These are phyloP conservation scores for Dendronephthya gigantea DNA, from an alignment of 64 coral and sea anemone genomes.

Conservation along the genomic window DNA sequence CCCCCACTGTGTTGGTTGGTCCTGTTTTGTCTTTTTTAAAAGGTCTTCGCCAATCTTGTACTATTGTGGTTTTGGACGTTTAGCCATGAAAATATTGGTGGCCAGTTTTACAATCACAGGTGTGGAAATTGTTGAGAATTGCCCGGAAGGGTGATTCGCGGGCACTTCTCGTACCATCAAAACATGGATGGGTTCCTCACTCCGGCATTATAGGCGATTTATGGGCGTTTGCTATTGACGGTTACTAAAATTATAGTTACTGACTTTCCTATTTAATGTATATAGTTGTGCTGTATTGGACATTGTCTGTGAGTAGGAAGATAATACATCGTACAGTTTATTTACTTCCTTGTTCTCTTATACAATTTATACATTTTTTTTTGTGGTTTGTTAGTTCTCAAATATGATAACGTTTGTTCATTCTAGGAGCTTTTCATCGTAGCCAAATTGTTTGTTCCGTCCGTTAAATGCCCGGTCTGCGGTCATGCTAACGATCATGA, in stretches of 20 bases:
- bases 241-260: too few relatives aligned
- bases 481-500: slow-evolving; percentile 33
- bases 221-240: slow-evolving; percentile 35
- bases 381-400: too few relatives aligned
- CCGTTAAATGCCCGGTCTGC: slow-evolving; percentile 22
- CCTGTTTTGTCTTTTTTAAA: not conserved
- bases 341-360: not conserved
- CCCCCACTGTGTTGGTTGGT: not conserved
- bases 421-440: slow-evolving; percentile 14
- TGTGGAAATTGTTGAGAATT: not conserved
- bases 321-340: not conserved
- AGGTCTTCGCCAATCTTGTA: not conserved
- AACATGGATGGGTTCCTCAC: not conserved
- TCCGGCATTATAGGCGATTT: not conserved
- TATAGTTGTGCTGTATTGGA: not conserved
- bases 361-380: not conserved
- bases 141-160: not conserved
- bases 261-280: not conserved
- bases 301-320: too few relatives aligned
- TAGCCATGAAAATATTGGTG: not conserved
- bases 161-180: not conserved
- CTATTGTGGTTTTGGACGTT: not conserved
- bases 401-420: not conserved
- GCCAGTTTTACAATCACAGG: not conserved
- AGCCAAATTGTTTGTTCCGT: slow-evolving; percentile 32